Base-by-base conservation (phyloP, 2,888 invertebrate species). In the Trachelus iudaicus region DNA sequence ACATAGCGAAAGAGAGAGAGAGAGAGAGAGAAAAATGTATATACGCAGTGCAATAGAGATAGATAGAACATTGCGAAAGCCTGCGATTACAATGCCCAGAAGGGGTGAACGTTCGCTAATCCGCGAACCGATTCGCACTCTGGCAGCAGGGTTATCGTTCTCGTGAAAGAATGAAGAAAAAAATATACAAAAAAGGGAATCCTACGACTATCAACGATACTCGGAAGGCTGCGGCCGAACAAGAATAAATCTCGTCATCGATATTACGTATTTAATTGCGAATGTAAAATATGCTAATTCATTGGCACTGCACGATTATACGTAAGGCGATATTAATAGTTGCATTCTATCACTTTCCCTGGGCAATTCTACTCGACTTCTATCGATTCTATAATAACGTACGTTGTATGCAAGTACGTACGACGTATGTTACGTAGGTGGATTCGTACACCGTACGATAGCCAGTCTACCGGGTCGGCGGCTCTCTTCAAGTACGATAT, bases 61-160 rank as follows among this genome's bases (percentile, higher is more conserved):
- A 56, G 56, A 56, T 9, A 56, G 9, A 23, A 9, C 23, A 23
- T 56, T 56, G 56, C 56, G 23, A 56, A 56, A 56, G 56, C 56
- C 23, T 9, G 56, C 56, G 56, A 56, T 56, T 56, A 71, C 34
- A 71, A 71, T 71, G 71, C 71, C 34, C 71, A 23, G 75, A 56
- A 82, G 79, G 82, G 81, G 79, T 83, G 80, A 82, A 81, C 77
- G 83, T 76, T 79, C 83, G 76, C 79, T 81, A 80, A 83, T 81
- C 80, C 76, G 37, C 71, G 31, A 71, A 56, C 56, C 56, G 9
- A 56, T 56, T 56, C 23, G 56, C 56, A 56, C 56, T 56, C 23
- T 23, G 56, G 56, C 23, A 56, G 23, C 23, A 56, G 56, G 56
- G 56, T 56, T 56, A 56, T 56, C 56, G 56, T 56, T 56, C 56